Conservation (phyloP, 2,888 invertebrate genomes). For the Tridacna gigas region DNA sequence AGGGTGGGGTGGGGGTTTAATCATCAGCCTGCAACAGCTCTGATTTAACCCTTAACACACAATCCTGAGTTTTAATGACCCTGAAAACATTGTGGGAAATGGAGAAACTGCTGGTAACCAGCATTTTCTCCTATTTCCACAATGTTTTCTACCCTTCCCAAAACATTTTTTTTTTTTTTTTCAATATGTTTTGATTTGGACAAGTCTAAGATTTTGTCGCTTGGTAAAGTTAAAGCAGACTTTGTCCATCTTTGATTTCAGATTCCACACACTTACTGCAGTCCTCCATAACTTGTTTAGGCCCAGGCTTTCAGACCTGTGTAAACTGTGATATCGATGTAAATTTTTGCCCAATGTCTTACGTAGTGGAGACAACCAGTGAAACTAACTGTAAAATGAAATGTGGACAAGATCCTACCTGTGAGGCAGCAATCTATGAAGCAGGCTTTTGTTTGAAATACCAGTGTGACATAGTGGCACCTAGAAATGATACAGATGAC, state of each 20-base stretch:
- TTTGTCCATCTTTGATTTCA: background rate
- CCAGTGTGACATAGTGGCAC: conserved; percentile 17
- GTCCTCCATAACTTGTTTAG: background rate
- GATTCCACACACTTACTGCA: conserved; percentile 6
- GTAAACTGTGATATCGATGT: conserved; percentile 16
- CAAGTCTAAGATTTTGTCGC: too few species aligned
- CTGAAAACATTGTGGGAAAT: too few species aligned
- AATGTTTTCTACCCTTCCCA: too few species aligned
- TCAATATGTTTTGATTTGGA: too few species aligned
- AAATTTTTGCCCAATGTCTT: background rate
- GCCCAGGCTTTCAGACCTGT: conserved; percentile 1
- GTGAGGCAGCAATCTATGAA: background rate
- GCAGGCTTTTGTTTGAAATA: background rate
- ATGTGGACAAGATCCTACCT: background rate
- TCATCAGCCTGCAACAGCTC: too few species aligned
- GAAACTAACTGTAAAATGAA: background rate
- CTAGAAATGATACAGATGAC: background rate
- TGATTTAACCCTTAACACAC: too few species aligned
- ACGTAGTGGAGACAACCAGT: background rate
- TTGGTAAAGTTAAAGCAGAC: too few species aligned
- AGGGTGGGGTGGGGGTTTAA: too few species aligned
- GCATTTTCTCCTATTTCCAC: too few species aligned
- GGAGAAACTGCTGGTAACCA: too few species aligned
- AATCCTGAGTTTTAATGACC: too few species aligned
- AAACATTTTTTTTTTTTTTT: too few species aligned